Percentiles rank a stretch among this genome's conserved stretches.
phyloP scores from a whole-genome alignment of 2,113 vertebrate genomes.

The Perca fluviatilis region DNA sequence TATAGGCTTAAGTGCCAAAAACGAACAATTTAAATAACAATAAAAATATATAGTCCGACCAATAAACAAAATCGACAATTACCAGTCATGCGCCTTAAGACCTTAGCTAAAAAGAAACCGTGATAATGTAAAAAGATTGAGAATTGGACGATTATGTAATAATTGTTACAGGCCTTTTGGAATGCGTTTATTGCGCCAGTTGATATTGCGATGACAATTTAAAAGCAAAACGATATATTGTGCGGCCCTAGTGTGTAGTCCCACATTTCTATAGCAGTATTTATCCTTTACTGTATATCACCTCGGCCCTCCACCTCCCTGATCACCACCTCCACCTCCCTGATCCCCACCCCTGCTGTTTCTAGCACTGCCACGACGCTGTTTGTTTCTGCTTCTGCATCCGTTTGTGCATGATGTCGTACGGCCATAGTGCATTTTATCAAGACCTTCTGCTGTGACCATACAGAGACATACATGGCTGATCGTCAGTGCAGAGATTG shows the following conservation, averaged over 20 bases:
- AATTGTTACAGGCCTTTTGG: too few species aligned
- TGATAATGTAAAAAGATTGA: too few species aligned
- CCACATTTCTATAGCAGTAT: not conserved
- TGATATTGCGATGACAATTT: too few species aligned
- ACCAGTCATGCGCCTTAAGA: too few species aligned
- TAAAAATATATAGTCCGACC: too few species aligned
- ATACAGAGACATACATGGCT: constrained; percentile 2
- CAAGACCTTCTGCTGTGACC: not conserved
- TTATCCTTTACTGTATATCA: not conserved
- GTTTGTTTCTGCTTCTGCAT: constrained; percentile 20
- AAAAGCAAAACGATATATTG: too few species aligned
- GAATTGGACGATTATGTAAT: too few species aligned
- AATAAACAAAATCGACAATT: too few species aligned
- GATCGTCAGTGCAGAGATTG: constrained; percentile 9
- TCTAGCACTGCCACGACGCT: not conserved
- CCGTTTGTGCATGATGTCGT: constrained; percentile 54
- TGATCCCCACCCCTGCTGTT: not conserved
- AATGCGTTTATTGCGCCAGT: too few species aligned
- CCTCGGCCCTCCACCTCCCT: not conserved
- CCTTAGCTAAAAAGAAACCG: too few species aligned
- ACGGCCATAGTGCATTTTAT: not conserved
- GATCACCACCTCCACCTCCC: not conserved
- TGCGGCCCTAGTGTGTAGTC: not conserved
- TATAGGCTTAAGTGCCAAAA: too few species aligned
- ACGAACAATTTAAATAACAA: too few species aligned